Evolutionary conservation across 2,797 vertebrate genomes (phyloP).

Genomic region (Darevskia nairensis): DNA sequence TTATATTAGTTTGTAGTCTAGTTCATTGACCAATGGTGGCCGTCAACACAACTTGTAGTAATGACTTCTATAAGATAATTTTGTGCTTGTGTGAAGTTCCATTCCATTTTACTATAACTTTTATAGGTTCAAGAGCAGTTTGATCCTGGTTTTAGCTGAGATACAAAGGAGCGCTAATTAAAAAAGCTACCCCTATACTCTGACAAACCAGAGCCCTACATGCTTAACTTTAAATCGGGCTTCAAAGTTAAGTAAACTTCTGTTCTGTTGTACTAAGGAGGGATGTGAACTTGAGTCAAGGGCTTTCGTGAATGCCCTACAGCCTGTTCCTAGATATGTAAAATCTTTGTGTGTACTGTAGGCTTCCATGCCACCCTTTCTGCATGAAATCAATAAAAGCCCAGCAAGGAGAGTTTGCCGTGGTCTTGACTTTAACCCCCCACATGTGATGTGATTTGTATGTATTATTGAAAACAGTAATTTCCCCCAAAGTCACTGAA

Average conservation of each 20-base stretch:
- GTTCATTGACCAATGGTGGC: not conserved
- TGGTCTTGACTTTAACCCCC: not conserved
- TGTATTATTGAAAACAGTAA: not conserved
- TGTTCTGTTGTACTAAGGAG: conserved; percentile 21
- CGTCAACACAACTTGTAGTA: not conserved
- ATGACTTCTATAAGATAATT: not conserved
- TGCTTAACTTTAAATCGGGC: conserved; percentile 18
- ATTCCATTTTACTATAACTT: not conserved
- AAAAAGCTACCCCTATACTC: not conserved
- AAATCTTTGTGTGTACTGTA: not conserved
- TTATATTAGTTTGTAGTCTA: not conserved
- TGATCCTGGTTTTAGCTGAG: not conserved
- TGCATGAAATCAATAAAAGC: not conserved
- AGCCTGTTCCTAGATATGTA: not conserved
- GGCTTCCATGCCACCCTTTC: not conserved
- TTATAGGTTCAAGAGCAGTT: not conserved
- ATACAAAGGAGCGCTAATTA: not conserved
- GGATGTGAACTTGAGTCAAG: not conserved
- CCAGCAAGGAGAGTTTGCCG: rapidly evolving
- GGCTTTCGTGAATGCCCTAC: conserved; percentile 11
- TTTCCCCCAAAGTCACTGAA: not conserved
- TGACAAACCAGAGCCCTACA: not conserved
- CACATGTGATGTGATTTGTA: not conserved
- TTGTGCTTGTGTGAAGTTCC: not conserved
- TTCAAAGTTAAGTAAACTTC: not conserved